Evolutionary conservation across 2,113 vertebrate genomes (phyloP), one percentile per base, ranked within the genome.

Genomic region (Patagioenas fasciata): DNA sequence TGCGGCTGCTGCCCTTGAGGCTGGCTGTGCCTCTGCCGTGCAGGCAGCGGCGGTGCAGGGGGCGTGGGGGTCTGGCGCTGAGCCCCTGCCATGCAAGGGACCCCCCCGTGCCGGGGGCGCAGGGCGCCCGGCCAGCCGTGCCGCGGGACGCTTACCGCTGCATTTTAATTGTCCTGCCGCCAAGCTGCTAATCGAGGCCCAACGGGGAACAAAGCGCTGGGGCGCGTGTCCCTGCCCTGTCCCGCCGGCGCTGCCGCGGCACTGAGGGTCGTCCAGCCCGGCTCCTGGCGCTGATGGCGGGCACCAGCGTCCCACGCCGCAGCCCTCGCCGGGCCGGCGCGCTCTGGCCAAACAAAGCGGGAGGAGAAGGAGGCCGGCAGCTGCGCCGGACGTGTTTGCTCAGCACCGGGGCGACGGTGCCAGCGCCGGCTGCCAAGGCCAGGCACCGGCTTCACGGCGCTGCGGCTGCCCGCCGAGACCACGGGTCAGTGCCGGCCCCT

Each of bases 101-200:
- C 38, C 74, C 66, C 71, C 72, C 47, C 13, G 19, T 36, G 62
- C 84, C 14, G 26, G 56, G 48, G 14, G 62, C 25, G 29, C 54
- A 7, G 34, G 69, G 48, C 32, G 13, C 48, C 64, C 7, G 16
- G 23, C 42, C 83, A 26, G 69, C 62, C 25, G 13, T 6, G 38
- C 74, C 74, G 71, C 40, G 73, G 75, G 42, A 88, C 48, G 91
- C 91, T 95, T 91, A 91, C 91, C 93, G 81, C 88, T 93, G 95
- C 95, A 95, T 91, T 95, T 93, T 89, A 89, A 96, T 89, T 86
- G 91, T 91, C 81, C 66, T 48, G 77, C 40, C 28, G 51, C 34
- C 31, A 14, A 67, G 92, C 60, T 60, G 86, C 66, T 61, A 78
- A 65, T 80, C 88, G 53, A 58, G 77, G 93, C 88, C 83, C 90